Base-by-base conservation (phyloP, 2,888 invertebrate species). In the Tetramorium bicarinatum region DNA sequence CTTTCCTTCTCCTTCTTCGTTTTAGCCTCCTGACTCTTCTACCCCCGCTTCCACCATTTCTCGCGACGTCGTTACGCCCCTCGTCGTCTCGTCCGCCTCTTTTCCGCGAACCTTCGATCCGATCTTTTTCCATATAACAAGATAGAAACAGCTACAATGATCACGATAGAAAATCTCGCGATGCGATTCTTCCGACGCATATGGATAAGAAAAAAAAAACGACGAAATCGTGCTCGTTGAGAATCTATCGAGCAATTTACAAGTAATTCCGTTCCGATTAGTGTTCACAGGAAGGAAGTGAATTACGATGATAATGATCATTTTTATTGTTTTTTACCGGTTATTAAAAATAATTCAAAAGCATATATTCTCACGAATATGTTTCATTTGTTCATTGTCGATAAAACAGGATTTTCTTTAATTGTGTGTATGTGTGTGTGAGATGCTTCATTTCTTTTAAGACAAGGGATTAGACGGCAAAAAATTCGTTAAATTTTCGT, bases 1-100 rank as follows among this genome's bases (percentile, higher is more conserved):
- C 82, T 87, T 85, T 86, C 86, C 86, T 83, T 82, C 84, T 83
- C 66, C 69, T 47, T 59, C 72, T 56, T 61, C 41, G 25, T 64
- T 47, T 66, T 71, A 67, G 61, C 64, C 72, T 76, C 44, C 56
- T 38, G 79, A 77, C 67, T 75, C 76, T 61, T 83, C 54, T 79
- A 25, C 44, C 59, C 34, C 80, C 77, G 64, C 62, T 41, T 76
- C 41, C 66, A 18, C 41, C 54, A 47, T 74, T 69, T 75, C 76
- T 71, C 62, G 62, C 69, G 62, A 71, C 52, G 67, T 75, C 66
- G 49, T 77, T 49, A 49, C 75, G 62, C 64, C 80, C 77, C 82
- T 79, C 82, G 52, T 71, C 82, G 69, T 69, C 82, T 72, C 77
- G 64, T 69, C 67, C 69, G 49, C 59, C 79, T 83, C 61, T 79